Percentiles rank a stretch among this genome's conserved stretches.
phyloP scores from a whole-genome alignment of 2,888 invertebrate species.

The Amblyjoppa proteus region DNA sequence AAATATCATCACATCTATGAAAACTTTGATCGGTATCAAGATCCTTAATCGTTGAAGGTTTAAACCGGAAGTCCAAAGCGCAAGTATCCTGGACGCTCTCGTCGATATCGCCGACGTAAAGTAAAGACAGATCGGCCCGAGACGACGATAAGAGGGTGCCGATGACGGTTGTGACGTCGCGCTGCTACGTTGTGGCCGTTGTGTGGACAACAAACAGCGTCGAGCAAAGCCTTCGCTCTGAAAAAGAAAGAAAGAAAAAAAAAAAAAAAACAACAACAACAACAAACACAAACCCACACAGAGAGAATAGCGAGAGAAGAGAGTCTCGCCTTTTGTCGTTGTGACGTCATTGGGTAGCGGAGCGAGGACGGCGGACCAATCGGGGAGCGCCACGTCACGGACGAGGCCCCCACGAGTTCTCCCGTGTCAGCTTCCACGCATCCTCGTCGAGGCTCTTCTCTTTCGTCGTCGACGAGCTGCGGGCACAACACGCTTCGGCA shows the following conservation, averaged over 20 bases:
- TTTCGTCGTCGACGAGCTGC: slow-evolving; percentile 29
- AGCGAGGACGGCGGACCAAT: slow-evolving; percentile 57
- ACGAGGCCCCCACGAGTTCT: slow-evolving; percentile 17
- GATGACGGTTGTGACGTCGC: no score
- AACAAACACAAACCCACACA: neutral
- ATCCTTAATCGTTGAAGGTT: no score
- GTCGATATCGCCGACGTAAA: no score
- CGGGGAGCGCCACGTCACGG: slow-evolving; percentile 57
- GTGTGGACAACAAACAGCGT: no score
- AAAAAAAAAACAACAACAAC: neutral
- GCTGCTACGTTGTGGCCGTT: no score
- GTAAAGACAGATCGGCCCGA: no score
- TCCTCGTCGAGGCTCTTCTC: slow-evolving; percentile 23
- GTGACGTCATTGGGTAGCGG: slow-evolving; percentile 78
- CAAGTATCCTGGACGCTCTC: no score
- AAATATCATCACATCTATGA: no score
- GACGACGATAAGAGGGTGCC: no score
- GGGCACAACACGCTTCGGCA: neutral
- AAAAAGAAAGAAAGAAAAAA: slow-evolving; percentile 5
- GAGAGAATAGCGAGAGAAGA: neutral
- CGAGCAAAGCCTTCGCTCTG: neutral
- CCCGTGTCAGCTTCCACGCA: slow-evolving; percentile 19
- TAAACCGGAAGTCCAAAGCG: no score
- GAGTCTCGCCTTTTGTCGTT: slow-evolving; percentile 16
- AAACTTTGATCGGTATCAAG: no score